Evolutionary conservation across 2,888 invertebrate genomes (phyloP), one percentile per base, ranked within the genome.

Genomic region (Cantharis nigra): DNA sequence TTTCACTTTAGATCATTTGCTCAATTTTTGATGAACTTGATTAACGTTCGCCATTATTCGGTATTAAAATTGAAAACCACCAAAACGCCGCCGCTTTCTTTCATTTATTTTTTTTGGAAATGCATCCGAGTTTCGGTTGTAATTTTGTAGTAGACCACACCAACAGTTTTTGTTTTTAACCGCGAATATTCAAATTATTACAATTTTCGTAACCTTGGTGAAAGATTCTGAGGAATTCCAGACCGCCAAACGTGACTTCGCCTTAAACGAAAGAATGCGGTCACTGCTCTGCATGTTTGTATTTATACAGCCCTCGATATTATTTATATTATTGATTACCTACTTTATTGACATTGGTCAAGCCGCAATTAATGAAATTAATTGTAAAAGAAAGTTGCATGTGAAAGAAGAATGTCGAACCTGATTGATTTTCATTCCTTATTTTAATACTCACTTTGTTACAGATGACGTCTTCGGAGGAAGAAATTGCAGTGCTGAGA

Each of bases 401-500:
- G 13, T 23, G n/a, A 18, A 65, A 33, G 33, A 49, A 49, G 49
- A 49, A 49, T 49, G 49, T n/a, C 49, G 49, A 49, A 5, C 49
- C n/a, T 49, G n/a, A 49, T 49, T 49, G 49, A 49, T 49, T 49
- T 49, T 49, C 7, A 33, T 49, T n/a, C 49, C n/a, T n/a, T n/a
- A 49, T n/a, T n/a, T 49, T 49, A 49, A 67, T 18, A 11, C 87
- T 83, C 82, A 49, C 7, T 85, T 75, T 81, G 72, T 92, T 92
- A 63, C 91, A 94, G 94, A 92, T 93, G 91, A 92, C 92, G 87
- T 91, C 91, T 78, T 85, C 86, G 87, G 93, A 93, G 82, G 90
- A 90, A 76, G 90, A 92, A 84, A 90, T 92, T 80, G 89, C 90
- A 86, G 90, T 91, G 84, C 86, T 92, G 81, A 89, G 91, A 81